Evolutionary conservation across 2,797 vertebrate species (phyloP).

Genomic region (Catharus ustulatus): DNA sequence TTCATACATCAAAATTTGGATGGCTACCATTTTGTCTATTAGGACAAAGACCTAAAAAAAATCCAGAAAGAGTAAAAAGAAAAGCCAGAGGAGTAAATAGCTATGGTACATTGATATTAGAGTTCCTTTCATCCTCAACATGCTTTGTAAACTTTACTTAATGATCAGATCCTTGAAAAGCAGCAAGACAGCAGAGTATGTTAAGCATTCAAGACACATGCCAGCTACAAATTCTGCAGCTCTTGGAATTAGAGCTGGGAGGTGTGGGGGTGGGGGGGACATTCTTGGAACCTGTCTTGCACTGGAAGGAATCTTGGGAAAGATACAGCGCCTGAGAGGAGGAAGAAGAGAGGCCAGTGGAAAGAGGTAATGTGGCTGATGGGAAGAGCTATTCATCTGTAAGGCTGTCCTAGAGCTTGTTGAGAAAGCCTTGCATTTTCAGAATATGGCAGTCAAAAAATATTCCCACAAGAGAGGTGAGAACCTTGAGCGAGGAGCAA

Average conservation of each 20-base stretch:
- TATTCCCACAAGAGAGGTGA: neutral
- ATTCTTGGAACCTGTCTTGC: neutral
- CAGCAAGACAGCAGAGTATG: neutral
- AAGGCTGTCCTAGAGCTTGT: neutral
- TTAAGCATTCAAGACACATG: neutral
- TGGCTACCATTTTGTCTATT: neutral
- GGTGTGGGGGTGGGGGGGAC: neutral
- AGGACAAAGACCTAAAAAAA: neutral
- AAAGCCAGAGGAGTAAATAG: neutral
- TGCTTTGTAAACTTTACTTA: neutral
- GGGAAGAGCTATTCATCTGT: neutral
- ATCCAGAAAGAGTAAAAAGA: neutral
- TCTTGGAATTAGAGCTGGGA: neutral
- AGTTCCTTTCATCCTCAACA: neutral
- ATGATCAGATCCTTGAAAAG: neutral
- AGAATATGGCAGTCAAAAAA: neutral
- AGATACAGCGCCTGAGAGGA: fast-evolving
- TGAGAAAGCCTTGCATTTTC: neutral
- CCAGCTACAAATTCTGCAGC: neutral
- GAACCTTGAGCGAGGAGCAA: neutral
- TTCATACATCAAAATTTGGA: neutral
- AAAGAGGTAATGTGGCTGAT: neutral
- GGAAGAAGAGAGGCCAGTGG: neutral
- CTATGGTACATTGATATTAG: neutral
- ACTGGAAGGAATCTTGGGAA: neutral